A percentile compares a stretch with the other conserved stretches of the same genome.
These are phyloP conservation scores for Pseudanteris insignis DNA, from an alignment of 2,888 invertebrate species.

Conservation along the genomic window DNA sequence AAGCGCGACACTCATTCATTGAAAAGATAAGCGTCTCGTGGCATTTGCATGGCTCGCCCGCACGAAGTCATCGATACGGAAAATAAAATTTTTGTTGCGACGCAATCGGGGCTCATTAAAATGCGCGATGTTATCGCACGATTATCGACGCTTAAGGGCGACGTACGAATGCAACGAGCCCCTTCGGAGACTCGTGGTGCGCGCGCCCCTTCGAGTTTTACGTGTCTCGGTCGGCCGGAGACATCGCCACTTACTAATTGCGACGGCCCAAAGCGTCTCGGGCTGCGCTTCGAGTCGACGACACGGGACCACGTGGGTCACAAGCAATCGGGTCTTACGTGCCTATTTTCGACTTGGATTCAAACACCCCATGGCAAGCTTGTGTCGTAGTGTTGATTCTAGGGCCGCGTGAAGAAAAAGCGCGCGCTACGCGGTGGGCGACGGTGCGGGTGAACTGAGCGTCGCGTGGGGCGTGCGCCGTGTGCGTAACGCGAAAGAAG, in stretches of 20 bases:
- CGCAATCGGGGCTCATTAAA: no score
- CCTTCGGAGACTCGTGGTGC: conserved; percentile 1
- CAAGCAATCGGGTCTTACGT: conserved; percentile 44
- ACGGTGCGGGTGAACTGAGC: no score
- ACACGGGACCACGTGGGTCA: conserved; percentile 37
- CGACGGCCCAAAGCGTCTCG: conserved; percentile 15
- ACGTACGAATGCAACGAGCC: conserved; percentile 12
- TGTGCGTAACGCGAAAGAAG: not conserved
- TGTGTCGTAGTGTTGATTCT: conserved; percentile 14
- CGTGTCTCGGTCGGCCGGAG: conserved; percentile 19
- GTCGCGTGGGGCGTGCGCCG: conserved; percentile 9
- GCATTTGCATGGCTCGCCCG: no score
- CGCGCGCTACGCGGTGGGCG: not conserved
- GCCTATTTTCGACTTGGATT: conserved; percentile 48
- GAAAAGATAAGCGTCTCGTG: no score
- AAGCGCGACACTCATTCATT: no score
- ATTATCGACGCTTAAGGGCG: conserved; percentile 20
- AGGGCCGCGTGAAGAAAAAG: conserved; percentile 14
- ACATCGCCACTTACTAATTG: conserved; percentile 31
- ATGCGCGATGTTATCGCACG: conserved; percentile 14
- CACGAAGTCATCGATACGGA: no score
- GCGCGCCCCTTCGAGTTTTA: conserved; percentile 19
- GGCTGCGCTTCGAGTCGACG: conserved; percentile 9
- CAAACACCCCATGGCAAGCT: conserved; percentile 48
- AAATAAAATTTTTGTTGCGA: no score